A percentile compares a stretch with the other conserved stretches of the same genome.
phyloP scores from a whole-genome alignment of 2,113 vertebrate genomes.

The Paralichthys olivaceus region DNA sequence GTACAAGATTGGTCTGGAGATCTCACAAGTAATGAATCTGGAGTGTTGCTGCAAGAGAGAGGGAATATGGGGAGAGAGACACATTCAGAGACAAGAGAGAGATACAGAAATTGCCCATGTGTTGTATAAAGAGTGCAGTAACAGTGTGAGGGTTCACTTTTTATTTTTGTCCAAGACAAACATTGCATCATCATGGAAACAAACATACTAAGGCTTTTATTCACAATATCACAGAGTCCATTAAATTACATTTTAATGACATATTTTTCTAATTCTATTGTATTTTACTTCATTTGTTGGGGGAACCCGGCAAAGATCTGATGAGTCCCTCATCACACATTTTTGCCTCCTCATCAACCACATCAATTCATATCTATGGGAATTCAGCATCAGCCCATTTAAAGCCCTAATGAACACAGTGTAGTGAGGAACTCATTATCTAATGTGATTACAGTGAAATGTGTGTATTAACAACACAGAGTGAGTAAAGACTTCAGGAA shows the following conservation, averaged over 20 bases:
- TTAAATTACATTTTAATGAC: neutral
- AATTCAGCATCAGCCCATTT: neutral
- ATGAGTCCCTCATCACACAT: conserved; percentile 2
- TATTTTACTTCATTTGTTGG: neutral
- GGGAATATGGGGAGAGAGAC: conserved; percentile 26
- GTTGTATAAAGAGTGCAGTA: conserved; percentile 25
- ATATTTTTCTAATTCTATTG: conserved; percentile 15
- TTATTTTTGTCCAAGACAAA: conserved; percentile 40
- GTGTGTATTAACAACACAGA: neutral
- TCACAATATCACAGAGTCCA: neutral
- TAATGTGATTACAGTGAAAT: conserved; percentile 9
- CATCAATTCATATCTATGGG: conserved; percentile 15
- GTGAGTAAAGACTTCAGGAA: neutral
- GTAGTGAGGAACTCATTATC: neutral
- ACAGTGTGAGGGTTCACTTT: neutral
- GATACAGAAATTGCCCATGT: conserved; percentile 14
- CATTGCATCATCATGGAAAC: conserved; percentile 7
- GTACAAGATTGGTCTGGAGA: conserved; percentile 72
- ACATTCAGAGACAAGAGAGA: conserved; percentile 17
- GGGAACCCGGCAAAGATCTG: neutral
- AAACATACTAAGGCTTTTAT: neutral
- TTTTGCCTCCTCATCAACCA: conserved; percentile 8
- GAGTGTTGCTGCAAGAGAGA: conserved; percentile 54
- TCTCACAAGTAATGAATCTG: conserved; percentile 72
- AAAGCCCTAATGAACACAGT: neutral